Conservation (phyloP, 1,140 invertebrate genomes). For the Drosophila yakuba region DNA sequence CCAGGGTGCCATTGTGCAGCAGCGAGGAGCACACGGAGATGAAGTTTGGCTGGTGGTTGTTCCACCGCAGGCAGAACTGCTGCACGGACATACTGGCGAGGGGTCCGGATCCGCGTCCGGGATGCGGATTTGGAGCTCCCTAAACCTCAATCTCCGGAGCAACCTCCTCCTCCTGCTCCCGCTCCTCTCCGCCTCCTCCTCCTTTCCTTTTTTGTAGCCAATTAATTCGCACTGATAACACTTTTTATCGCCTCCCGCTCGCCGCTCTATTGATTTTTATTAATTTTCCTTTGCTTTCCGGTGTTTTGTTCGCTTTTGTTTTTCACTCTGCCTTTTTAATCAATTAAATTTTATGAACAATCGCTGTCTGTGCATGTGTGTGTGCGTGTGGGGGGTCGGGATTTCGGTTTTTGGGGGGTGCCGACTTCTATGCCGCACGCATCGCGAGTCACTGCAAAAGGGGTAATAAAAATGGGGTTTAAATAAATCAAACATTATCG, state of each 20-base stretch:
- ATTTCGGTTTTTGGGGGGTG: conserved; percentile 38
- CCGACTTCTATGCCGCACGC: conserved; percentile 75
- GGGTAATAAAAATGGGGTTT: conserved; percentile 21
- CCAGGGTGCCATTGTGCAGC: conserved; percentile 91
- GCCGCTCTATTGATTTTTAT: conserved; percentile 68
- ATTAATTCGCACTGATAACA: conserved; percentile 72
- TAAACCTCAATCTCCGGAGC: conserved; percentile 37
- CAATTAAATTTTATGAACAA: conserved; percentile 77
- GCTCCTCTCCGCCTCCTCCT: not conserved
- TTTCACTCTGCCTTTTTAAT: conserved; percentile 24
- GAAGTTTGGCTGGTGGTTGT: conserved; percentile 95
- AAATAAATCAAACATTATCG: conserved; percentile 40
- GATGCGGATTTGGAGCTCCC: conserved; percentile 23
- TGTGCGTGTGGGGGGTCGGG: conserved; percentile 49
- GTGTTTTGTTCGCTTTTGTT: conserved; percentile 29
- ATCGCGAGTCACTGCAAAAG: conserved; percentile 65
- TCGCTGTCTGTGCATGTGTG: conserved; percentile 20
- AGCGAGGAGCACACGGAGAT: conserved; percentile 93
- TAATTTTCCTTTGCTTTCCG: conserved; percentile 40
- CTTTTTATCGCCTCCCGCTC: conserved; percentile 68
- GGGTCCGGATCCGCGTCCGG: not conserved
- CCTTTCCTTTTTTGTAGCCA: conserved; percentile 28
- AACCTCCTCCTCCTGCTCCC: conserved; percentile 15
- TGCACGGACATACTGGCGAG: conserved; percentile 88
- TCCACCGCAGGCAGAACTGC: conserved; percentile 95